Conservation (phyloP, 2,888 invertebrate genomes). For the Cosmia pyralina region DNA sequence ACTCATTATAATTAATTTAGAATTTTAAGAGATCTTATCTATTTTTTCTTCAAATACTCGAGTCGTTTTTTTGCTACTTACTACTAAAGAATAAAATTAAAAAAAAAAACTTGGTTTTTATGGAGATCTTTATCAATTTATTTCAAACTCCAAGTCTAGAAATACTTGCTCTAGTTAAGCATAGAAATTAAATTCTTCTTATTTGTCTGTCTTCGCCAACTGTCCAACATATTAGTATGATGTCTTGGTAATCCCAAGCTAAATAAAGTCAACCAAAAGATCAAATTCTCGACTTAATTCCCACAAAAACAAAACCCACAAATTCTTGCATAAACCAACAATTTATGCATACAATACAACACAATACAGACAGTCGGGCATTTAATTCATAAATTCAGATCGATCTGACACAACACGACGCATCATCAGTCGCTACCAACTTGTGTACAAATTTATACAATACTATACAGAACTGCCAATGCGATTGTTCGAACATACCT, state of each 20-base stretch:
- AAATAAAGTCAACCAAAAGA: not conserved
- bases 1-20: too few species aligned
- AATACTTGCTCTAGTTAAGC: not conserved
- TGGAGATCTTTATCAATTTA: too few species aligned
- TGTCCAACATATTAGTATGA: not conserved
- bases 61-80: not conserved
- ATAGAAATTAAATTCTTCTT: not conserved
- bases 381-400: slow-evolving; percentile 39
- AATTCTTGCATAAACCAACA: not conserved
- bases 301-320: not conserved
- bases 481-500: slow-evolving; percentile 50
- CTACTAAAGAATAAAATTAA: not conserved
- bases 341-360: slow-evolving; percentile 1
- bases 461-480: slow-evolving; percentile 5
- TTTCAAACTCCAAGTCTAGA: too few species aligned
- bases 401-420: slow-evolving; percentile 17
- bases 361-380: slow-evolving; percentile 2
- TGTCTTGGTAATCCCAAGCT: not conserved
- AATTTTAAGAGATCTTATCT: not conserved
- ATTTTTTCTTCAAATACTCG: not conserved
- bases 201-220: not conserved
- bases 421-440: slow-evolving; percentile 20
- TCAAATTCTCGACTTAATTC: not conserved
- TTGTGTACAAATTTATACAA: slow-evolving; percentile 28
- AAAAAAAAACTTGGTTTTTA: too few species aligned